phyloP scores from a whole-genome alignment of 2,113 vertebrate genomes.

The Coturnix japonica region DNA sequence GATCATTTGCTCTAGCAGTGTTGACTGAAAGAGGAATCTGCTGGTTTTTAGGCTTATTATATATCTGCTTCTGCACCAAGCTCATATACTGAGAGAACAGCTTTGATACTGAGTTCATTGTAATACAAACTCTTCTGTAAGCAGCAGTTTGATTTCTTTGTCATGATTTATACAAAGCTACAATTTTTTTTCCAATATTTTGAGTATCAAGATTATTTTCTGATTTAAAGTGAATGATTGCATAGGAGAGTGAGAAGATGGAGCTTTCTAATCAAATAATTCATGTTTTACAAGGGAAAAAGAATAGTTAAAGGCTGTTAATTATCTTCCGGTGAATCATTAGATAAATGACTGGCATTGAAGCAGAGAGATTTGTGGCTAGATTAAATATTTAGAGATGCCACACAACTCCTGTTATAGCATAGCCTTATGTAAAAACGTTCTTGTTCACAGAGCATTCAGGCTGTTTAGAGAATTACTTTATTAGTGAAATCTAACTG shows the following conservation, averaged over 20 bases:
- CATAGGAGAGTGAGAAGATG: background rate
- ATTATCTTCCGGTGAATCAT: background rate
- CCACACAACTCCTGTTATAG: background rate
- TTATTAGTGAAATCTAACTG: background rate
- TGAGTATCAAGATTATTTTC: background rate
- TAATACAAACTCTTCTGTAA: background rate
- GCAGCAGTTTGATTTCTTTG: background rate
- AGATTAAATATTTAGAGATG: constrained; percentile 1
- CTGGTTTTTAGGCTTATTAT: background rate
- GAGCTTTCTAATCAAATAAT: background rate
- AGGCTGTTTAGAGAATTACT: background rate
- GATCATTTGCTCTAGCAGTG: background rate
- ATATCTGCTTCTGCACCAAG: background rate
- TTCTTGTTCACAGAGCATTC: background rate
- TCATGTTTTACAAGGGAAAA: background rate
- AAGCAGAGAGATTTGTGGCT: background rate
- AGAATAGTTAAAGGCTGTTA: background rate
- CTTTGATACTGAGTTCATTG: background rate
- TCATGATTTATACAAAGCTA: background rate
- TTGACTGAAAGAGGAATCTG: background rate
- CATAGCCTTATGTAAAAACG: background rate
- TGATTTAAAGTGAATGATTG: background rate
- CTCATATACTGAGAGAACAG: background rate
- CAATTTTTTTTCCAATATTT: background rate
- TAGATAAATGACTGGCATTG: constrained; percentile 9